Evolutionary conservation across 2,113 vertebrate genomes (phyloP), one percentile per base, ranked within the genome.

Genomic region (Eublepharis macularius): DNA sequence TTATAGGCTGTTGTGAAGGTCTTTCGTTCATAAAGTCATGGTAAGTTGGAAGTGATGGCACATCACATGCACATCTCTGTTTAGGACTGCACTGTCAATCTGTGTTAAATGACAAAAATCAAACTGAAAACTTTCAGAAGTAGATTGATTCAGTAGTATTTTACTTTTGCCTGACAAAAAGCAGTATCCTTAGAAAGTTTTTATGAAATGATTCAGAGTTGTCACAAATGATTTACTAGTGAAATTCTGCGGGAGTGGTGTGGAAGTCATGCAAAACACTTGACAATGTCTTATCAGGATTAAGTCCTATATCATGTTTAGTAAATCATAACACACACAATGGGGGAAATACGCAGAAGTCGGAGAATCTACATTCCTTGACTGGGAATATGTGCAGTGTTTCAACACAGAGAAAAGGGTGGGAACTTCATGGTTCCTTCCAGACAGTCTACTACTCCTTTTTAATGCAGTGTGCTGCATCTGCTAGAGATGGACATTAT

Each of bases 151-250:
- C 17, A 70, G 0, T 19, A 41, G 80, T 63, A 26, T 41, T 60
- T 26, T 83, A 7, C 11, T 47, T 43, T 41, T 65, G 1, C 80
- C 86, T 80, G 70, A 76, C 45, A 80, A 76, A 36, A 80, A 72
- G 45, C 51, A 43, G 6, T 9, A 80, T 70, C 29, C 32, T 78
- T 57, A 83, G n/a, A 36, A 85, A 77, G 66, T 81, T 85, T 87
- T 86, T 21, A 34, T 36, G 66, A 36, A 90, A 79, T 32, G 43
- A 78, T 73, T 86, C 60, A 75, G 34, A 88, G 39, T 77, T 84
- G 41, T 76, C 68, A 72, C 34, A 82, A 80, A 7, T 75, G 0
- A 51, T 84, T 90, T 87, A 70, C 83, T 91, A 91, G 19, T 80
- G 47, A 1, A 0, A 79, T 79, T 92, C 47, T 45, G 49, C 26